Percentiles rank a stretch among this genome's conserved stretches.
phyloP scores from a whole-genome alignment of 2,113 vertebrate species.

The Eubucco bourcierii region DNA sequence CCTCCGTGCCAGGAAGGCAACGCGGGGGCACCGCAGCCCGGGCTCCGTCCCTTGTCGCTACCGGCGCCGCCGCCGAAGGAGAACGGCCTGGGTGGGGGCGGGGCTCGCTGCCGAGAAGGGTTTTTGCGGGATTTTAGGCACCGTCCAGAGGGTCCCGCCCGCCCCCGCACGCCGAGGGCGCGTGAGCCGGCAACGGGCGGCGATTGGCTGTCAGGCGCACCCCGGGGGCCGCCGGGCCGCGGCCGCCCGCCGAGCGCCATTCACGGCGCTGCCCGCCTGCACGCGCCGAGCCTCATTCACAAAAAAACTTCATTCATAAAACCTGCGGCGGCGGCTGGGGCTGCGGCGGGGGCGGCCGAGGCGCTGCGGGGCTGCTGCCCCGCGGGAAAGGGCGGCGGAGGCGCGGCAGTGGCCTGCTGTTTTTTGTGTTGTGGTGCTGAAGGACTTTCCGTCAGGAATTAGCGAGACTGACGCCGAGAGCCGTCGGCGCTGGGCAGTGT shows the following conservation, averaged over 20 bases:
- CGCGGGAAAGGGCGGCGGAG: neutral
- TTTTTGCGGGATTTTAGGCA: neutral
- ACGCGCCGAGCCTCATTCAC: conserved; percentile 82
- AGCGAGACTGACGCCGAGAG: neutral
- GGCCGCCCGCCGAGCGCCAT: conserved; percentile 84
- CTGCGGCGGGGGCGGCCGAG: neutral
- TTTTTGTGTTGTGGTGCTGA: conserved; percentile 8
- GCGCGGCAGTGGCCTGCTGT: neutral
- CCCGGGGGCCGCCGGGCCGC: conserved; percentile 83
- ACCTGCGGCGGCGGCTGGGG: conserved; percentile 45
- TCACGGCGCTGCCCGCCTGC: conserved; percentile 85
- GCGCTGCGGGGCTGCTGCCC: neutral
- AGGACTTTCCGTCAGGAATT: conserved; percentile 9
- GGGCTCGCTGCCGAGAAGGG: neutral
- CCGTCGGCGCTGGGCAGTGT: neutral
- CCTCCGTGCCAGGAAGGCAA: neutral
- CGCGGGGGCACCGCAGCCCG: neutral
- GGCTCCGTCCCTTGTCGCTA: neutral
- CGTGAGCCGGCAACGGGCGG: conserved; percentile 82
- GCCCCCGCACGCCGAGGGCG: conserved; percentile 73
- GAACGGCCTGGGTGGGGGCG: neutral
- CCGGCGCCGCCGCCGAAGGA: neutral
- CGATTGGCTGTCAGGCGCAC: conserved; percentile 81
- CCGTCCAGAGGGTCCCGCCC: neutral
- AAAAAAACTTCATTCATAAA: conserved; percentile 92